Base-by-base conservation (phyloP, 1,140 invertebrate genomes). In the Tribolium castaneum region DNA sequence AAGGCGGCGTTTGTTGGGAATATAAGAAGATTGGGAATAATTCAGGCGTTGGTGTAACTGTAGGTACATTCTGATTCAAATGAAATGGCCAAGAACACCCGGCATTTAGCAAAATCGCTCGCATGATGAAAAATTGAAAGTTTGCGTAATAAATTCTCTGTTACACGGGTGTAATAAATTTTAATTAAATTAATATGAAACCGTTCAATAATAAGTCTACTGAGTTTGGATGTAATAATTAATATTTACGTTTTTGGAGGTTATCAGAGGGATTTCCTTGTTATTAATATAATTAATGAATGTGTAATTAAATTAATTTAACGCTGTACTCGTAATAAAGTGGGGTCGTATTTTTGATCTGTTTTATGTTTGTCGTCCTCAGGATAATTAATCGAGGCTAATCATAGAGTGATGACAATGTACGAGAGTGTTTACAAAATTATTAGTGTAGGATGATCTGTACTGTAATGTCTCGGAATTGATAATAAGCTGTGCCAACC, bases 371-470 rank as follows among this genome's bases (percentile, higher is more conserved):
- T 45, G 39, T 45, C 39, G 39, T 45, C 9, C 9, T 22, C n/a
- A 19, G 54, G 25, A 59, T 22, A 22, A 59, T 59, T 59, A 19
- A 52, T 16, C 16, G 54, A 25, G 10, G 7, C 4, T 59, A 59
- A 59, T 59, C 7, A 25, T 59, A 19, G 22, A 59, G 10, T 59
- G 54, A 16, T 22, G 54, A 45, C 39, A 45, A 45, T 45, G n/a
- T 59, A 25, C 7, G 6, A 12, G 10, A 19, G 4, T 59, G 54
- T 59, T 59, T 59, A 59, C 54, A 22, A 59, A 59, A 59, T 59
- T 59, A 59, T 59, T 59, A 59, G 54, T 59, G 54, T 59, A 59
- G 54, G 16, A n/a, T 25, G 54, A 59, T 59, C 54, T 59, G 54
- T 25, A 59, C 16, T 59, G 22, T 59, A 59, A 22, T 22, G 54